Evolutionary conservation across 2,113 vertebrate species (phyloP).

Genomic region (Benthochromis sp.): DNA sequence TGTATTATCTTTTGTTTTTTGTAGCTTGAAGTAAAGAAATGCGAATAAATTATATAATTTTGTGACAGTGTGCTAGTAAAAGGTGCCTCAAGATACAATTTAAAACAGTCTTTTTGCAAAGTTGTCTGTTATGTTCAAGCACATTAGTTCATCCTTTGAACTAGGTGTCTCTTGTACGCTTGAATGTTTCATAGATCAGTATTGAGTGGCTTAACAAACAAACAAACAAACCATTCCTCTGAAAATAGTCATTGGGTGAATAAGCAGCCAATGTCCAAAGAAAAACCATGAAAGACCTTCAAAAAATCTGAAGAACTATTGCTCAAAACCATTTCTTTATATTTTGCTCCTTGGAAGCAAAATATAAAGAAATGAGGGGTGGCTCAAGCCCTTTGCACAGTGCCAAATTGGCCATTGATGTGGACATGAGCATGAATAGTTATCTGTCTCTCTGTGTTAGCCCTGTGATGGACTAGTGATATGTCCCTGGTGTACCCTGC

Average conservation of each 20-base stretch:
- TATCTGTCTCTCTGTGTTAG: not conserved
- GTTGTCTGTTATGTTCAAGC: not conserved
- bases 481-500: not conserved
- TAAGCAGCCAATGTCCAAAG: not conserved
- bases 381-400: not conserved
- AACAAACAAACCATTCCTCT: not conserved
- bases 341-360: not conserved
- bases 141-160: not conserved
- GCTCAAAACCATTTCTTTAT: not conserved
- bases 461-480: not conserved
- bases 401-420: not conserved
- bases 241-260: not conserved
- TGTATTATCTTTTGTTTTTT: not conserved
- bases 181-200: not conserved
- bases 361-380: not conserved
- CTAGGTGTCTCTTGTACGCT: not conserved
- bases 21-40: not conserved
- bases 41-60: not conserved
- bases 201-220: not conserved
- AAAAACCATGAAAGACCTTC: not conserved
- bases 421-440: not conserved
- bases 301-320: not conserved
- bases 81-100: not conserved
- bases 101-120: not conserved
- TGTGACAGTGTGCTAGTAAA: not conserved